Percentiles rank a stretch among this genome's conserved stretches.
Conservation (phyloP, 2,797 vertebrate species). For the Sternotherus odoratus region DNA sequence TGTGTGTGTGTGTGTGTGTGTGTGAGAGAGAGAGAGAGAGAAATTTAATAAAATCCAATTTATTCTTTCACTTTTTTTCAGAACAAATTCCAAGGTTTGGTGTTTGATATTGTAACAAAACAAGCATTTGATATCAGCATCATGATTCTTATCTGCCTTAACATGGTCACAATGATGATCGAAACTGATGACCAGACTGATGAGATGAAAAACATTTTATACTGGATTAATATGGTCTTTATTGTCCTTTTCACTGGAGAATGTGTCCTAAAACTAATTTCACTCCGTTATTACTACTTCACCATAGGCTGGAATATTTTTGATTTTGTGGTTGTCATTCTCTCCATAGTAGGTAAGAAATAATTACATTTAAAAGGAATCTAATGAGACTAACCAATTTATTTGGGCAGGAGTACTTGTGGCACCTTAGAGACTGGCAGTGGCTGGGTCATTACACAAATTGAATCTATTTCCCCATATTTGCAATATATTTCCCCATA, state of each 20-base stretch:
- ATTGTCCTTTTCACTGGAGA: slow-evolving; percentile 92
- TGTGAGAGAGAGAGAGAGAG: no score
- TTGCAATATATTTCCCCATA: no score
- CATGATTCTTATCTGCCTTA: slow-evolving; percentile 95
- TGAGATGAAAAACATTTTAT: slow-evolving; percentile 73
- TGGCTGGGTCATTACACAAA: no score
- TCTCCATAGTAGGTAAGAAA: slow-evolving; percentile 94
- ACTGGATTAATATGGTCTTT: slow-evolving; percentile 89
- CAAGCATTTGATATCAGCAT: slow-evolving; percentile 95
- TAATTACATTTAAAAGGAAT: background rate
- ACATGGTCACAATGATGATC: slow-evolving; percentile 98
- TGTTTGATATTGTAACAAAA: slow-evolving; percentile 94
- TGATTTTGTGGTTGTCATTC: slow-evolving; percentile 96
- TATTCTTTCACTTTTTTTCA: slow-evolving; percentile 77
- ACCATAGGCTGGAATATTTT: slow-evolving; percentile 97
- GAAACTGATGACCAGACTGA: slow-evolving; percentile 87
- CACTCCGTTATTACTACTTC: slow-evolving; percentile 95
- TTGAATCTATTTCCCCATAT: no score
- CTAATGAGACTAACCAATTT: background rate
- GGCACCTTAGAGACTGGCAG: no score
- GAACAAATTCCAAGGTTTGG: slow-evolving; percentile 94
- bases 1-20: no score
- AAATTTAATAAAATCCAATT: background rate
- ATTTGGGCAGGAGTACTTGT: no score
- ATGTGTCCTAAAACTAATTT: slow-evolving; percentile 92